Evolutionary conservation across 2,113 vertebrate genomes (phyloP), one percentile per base, ranked within the genome.

Genomic region (Myrmecophaga tridactyla): DNA sequence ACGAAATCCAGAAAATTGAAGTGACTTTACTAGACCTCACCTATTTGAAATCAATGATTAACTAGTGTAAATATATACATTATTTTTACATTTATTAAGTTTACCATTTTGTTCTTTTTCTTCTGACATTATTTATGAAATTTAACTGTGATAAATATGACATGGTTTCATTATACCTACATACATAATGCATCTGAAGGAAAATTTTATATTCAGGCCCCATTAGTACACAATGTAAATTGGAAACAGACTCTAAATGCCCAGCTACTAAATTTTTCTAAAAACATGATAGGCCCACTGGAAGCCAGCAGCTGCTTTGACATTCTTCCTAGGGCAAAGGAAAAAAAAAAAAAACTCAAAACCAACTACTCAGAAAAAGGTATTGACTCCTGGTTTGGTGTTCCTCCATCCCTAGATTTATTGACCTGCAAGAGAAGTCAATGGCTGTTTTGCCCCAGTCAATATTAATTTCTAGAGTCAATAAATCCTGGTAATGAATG

Each of bases 211-310:
- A 96, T 94, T 95, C 80, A 29, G 60, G 29, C 67, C 65, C 91
- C 96, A 96, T 98, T 97, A 96, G 93, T 69, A n/a, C 93, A 96
- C 89, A 92, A 96, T 72, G 89, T 96, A 97, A 97, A 98, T 98
- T 97, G 96, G 89, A 98, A 98, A 96, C 97, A 97, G 97, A 97
- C 56, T 96, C 83, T 96, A 92, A 96, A 93, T 95, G 91, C 82
- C 58, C 65, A 97, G 95, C 92, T 97, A 97, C 96, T 97, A 97
- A 97, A 96, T 94, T 95, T 56, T 96, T 95, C 95, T 31, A 87
- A 95, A 94, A 96, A 94, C 94, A 92, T 81, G 95, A 96, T 96
- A 97, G 96, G 96, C 96, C 94, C 97, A 94, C 75, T 97, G 97
- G 94, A 97, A 96, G 78, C 91, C 87, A 78, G 76, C 96, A 96